Percentiles rank a stretch among this genome's conserved stretches.
phyloP scores from a whole-genome alignment of 2,888 invertebrate genomes.

The Abscondita cerata region DNA sequence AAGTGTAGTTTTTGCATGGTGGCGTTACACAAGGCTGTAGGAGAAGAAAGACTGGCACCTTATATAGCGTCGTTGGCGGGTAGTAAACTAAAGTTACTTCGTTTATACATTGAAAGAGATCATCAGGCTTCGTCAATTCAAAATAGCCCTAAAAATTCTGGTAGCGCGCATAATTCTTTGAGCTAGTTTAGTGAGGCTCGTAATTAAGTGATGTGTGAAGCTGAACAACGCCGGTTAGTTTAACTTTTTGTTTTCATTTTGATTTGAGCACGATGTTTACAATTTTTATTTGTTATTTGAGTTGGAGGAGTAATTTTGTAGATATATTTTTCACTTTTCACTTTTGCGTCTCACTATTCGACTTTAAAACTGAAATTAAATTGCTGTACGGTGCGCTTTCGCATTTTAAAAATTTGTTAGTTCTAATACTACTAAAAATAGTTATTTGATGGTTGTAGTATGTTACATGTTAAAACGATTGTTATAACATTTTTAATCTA shows the following conservation, averaged over 20 bases:
- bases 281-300: not conserved
- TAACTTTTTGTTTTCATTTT: not conserved
- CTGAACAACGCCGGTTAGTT: not conserved
- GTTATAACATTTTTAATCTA: slow-evolving; percentile 23
- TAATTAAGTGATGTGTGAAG: no score
- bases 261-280: not conserved
- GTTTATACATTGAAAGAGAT: slow-evolving; percentile 77
- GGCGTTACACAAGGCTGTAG: slow-evolving; percentile 87
- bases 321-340: no score
- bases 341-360: not conserved
- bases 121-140: slow-evolving; percentile 60
- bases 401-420: slow-evolving; percentile 14
- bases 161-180: slow-evolving; percentile 32
- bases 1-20: slow-evolving; percentile 97
- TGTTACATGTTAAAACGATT: slow-evolving; percentile 12
- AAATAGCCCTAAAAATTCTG: slow-evolving; percentile 48
- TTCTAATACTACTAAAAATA: slow-evolving; percentile 15
- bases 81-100: slow-evolving; percentile 87
- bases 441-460: slow-evolving; percentile 16
- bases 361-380: not conserved
- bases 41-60: slow-evolving; percentile 83
- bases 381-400: not conserved
- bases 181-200: slow-evolving; percentile 30
- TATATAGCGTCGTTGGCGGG: slow-evolving; percentile 83
- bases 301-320: slow-evolving; percentile 1